Evolutionary conservation across 2,888 invertebrate genomes (phyloP).

Genomic region (Caenorhabditis macrosperma): DNA sequence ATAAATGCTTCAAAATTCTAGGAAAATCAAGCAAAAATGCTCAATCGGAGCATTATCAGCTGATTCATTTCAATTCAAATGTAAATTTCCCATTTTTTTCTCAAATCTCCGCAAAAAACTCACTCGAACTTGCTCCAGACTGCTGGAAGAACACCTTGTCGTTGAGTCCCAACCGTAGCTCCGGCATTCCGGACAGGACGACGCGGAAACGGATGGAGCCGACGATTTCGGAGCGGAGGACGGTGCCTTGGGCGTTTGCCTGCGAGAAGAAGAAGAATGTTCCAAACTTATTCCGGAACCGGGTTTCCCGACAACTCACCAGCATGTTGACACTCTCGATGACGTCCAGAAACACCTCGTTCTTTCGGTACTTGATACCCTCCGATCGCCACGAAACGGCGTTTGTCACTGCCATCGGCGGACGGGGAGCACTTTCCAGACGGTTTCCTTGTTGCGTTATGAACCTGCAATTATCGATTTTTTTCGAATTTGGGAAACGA

Average conservation of each 20-base stretch:
- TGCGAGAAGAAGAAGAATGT: constrained; percentile 60
- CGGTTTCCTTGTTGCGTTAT: constrained; percentile 99
- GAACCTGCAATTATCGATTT: constrained; percentile 84
- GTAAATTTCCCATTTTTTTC: background rate
- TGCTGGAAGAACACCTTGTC: constrained; percentile 97
- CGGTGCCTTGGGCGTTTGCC: constrained; percentile 96
- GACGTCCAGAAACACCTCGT: constrained; percentile 98
- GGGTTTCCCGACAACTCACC: constrained; percentile 81
- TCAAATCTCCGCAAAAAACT: too few species aligned
- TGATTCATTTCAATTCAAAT: background rate
- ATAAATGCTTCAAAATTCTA: too few species aligned
- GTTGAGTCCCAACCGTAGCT: constrained; percentile 93
- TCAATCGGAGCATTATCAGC: too few species aligned
- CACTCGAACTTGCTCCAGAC: constrained; percentile 85
- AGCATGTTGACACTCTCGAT: constrained; percentile 97
- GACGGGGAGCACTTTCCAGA: constrained; percentile 91
- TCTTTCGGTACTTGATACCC: constrained; percentile 97
- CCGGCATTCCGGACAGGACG: constrained; percentile 98
- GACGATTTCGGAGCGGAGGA: constrained; percentile 96
- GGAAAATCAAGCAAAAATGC: too few species aligned
- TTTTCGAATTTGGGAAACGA: background rate
- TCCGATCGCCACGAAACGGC: constrained; percentile 98
- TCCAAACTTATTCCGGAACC: background rate
- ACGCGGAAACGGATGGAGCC: constrained; percentile 99
- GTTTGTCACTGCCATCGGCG: constrained; percentile 98